Base-by-base conservation (phyloP, 2,888 invertebrate genomes). In the Andrena hattorfiana region DNA sequence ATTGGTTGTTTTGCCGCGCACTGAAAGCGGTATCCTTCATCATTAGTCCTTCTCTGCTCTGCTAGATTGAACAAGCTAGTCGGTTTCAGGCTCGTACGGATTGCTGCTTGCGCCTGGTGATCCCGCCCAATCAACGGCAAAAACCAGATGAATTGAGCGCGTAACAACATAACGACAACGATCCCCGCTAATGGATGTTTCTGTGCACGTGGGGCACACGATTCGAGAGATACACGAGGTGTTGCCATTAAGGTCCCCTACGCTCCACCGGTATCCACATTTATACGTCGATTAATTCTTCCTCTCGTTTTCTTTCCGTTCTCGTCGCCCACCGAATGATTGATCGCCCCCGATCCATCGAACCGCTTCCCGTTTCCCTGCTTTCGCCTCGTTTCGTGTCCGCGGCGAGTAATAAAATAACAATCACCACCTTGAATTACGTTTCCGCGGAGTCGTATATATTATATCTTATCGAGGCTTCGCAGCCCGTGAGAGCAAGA, bases 81-180 rank as follows among this genome's bases (percentile, higher is more conserved):
- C 72, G 66, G 70, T 51, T 70, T 63, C 59, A 68, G 60, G 63
- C 51, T 69, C 54, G 51, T 59, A 59, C 30, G 77, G 68, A 76
- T 62, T 35, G 64, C 73, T 71, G 35, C 66, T 80, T 70, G 70
- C 73, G 77, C 67, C 76, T 74, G 66, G 76, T 42, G 73, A 85
- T 83, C 79, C 78, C 77, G 77, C 71, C 85, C 83, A 75, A 84
- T 81, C 77, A 67, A 7, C 23, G 51, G 72, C 73, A 88, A 87
- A 86, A 88, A 88, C 49, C 70, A 62, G 81, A 85, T 87, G 72
- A 88, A 88, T 87, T 84, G 84, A 80, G 60, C 77, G 70, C 54
- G 77, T 86, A 86, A 86, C 84, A 86, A 86, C 81, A 77, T 86
- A 86, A 86, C 82, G 84, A 87, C 83, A 88, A 78, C 81, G 74